Percentiles rank a stretch among this genome's conserved stretches.
These are phyloP conservation scores for Tachysurus fulvidraco DNA, from an alignment of 2,113 vertebrate species.

Conservation along the genomic window DNA sequence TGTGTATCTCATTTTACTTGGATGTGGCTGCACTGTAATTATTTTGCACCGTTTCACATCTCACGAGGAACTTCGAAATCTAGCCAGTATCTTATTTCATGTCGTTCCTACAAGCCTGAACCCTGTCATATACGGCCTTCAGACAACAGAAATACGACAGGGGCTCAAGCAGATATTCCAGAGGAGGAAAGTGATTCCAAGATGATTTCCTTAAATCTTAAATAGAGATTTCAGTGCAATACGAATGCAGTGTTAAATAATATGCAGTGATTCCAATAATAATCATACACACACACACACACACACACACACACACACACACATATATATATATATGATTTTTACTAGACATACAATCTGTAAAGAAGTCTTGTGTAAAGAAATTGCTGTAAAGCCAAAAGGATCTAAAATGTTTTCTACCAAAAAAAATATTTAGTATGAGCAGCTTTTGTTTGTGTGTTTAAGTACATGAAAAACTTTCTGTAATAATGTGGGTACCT, in stretches of 20 bases:
- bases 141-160: slow-evolving; percentile 59
- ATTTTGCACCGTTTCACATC: slow-evolving; percentile 58
- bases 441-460: no score
- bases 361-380: no score
- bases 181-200: neutral
- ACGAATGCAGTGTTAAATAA: slow-evolving; percentile 13
- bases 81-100: slow-evolving; percentile 53
- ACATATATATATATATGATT: no score
- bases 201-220: neutral
- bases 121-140: slow-evolving; percentile 62
- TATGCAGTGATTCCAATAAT: no score
- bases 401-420: no score
- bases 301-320: no score
- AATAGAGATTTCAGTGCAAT: no score
- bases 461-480: slow-evolving; percentile 39
- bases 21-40: slow-evolving; percentile 18
- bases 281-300: no score
- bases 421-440: slow-evolving; percentile 51
- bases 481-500: neutral
- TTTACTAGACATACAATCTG: no score
- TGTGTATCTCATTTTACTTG: slow-evolving; percentile 56
- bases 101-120: slow-evolving; percentile 59
- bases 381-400: no score
- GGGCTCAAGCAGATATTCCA: slow-evolving; percentile 20
- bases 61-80: slow-evolving; percentile 48